Percentiles rank a stretch among this genome's conserved stretches.
These are phyloP conservation scores for Malacoctenus gilli DNA, from an alignment of 2,797 vertebrate genomes.

Conservation along the genomic window DNA sequence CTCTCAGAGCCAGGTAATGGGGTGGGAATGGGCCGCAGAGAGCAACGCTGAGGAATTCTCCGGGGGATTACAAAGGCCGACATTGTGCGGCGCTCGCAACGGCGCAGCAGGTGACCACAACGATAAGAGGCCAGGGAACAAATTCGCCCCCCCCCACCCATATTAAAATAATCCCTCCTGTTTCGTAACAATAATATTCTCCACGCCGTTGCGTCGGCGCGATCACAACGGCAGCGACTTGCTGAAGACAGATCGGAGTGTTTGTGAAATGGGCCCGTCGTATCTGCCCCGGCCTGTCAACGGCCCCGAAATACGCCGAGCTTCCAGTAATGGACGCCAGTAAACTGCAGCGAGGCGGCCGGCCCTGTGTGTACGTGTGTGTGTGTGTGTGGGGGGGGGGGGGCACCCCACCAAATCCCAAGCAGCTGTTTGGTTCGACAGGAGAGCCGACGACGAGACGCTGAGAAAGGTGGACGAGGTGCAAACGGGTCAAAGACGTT, in stretches of 20 bases:
- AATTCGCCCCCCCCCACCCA: constrained; percentile 62
- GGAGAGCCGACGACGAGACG: no score
- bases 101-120: constrained; percentile 72
- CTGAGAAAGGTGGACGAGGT: no score
- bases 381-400: no score
- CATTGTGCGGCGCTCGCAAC: constrained; percentile 70
- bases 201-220: constrained; percentile 25
- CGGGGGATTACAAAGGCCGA: constrained; percentile 73
- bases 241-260: constrained; percentile 66
- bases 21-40: constrained; percentile 45
- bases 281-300: constrained; percentile 63
- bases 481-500: no score
- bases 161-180: constrained; percentile 74
- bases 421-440: constrained; percentile 51
- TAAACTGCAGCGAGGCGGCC: constrained; percentile 26
- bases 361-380: no score
- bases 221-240: constrained; percentile 49
- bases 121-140: constrained; percentile 60
- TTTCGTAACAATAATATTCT: constrained; percentile 67
- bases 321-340: constrained; percentile 44
- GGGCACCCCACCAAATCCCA: constrained; percentile 40
- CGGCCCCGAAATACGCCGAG: constrained; percentile 47
- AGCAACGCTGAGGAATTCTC: constrained; percentile 69
- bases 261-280: constrained; percentile 52
- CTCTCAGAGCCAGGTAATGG: constrained; percentile 54